Evolutionary conservation across 2,888 invertebrate species (phyloP), one percentile per base, ranked within the genome.

Genomic region (Hanleya hanleyi): DNA sequence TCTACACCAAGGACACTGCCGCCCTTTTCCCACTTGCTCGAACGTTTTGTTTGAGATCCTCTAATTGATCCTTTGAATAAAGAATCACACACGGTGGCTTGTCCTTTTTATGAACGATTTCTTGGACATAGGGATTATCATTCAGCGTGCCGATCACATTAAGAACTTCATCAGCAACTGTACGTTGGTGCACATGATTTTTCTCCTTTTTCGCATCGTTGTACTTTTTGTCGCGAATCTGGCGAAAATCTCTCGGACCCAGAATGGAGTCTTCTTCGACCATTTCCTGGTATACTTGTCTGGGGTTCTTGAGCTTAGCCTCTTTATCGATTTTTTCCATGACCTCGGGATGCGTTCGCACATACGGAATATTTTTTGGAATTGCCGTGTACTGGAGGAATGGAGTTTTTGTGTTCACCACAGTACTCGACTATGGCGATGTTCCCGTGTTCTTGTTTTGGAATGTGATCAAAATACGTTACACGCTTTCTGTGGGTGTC

Each of bases 1-100:
- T 76, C 71, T 1, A 76, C 50, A 15, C 71, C 74, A 26, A 67
- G 57, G 0, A 74, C 69, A 50, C 69, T 74, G 41, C 57, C 57
- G 9, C 57, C 57, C 7, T 9, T 22, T 18, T n/a, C n/a, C n/a
- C n/a, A n/a, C n/a, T n/a, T n/a, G n/a, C n/a, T n/a, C n/a, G n/a
- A n/a, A 18, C 9, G 18, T 22, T 51, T 9, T 18, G 7, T 9
- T 26, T 18, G 7, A 51, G 26, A 9, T 51, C 57, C 57, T 51
- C 57, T 22, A 51, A 51, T 22, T 51, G 57, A 18, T 51, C 15
- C 7, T 51, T 22, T 51, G 57, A 22, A 26, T 51, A 51, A 18
- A 51, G 12, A 15, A 18, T 51, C 12, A 51, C 26, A 51, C n/a
- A 51, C 9, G 57, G 57, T 9, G 57, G 22, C 22, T 51, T 51